Conservation (phyloP, 2,888 invertebrate species). For the Campoplex capitator region DNA sequence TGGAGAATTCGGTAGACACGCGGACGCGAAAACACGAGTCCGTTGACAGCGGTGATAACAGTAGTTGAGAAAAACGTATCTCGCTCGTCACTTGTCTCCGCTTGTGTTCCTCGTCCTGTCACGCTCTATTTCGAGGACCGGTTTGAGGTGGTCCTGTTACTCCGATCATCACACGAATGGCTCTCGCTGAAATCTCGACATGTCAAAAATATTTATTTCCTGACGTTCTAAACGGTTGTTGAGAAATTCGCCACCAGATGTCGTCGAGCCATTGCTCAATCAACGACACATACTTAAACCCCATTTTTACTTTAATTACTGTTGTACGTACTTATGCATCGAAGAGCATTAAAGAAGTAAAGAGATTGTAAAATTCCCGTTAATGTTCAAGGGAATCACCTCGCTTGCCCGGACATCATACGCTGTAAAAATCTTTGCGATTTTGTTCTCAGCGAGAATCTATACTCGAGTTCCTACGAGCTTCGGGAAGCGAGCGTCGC, state of each 20-base stretch:
- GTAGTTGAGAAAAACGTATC: constrained; percentile 50
- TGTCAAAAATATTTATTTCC: background rate
- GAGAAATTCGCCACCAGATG: too few species aligned
- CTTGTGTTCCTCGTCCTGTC: constrained; percentile 25
- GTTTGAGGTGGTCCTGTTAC: constrained; percentile 11
- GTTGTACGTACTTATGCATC: background rate
- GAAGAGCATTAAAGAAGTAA: background rate
- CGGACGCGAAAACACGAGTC: constrained; percentile 36
- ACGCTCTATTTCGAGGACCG: constrained; percentile 22
- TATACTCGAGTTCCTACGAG: background rate
- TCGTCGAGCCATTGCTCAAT: background rate
- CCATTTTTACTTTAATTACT: background rate
- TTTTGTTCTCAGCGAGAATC: background rate
- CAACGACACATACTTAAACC: background rate
- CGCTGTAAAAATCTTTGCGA: background rate
- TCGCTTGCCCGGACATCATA: background rate
- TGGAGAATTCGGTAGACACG: constrained; percentile 12
- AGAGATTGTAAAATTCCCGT: background rate
- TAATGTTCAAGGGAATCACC: background rate
- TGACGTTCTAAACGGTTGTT: background rate
- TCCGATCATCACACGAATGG: background rate
- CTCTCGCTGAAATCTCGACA: background rate
- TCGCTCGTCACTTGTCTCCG: constrained; percentile 39
- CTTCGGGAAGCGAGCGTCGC: background rate
- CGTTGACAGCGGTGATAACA: constrained; percentile 56